These are phyloP conservation scores for Hippocampus zosterae DNA, from an alignment of 2,113 vertebrate species.

Conservation along the genomic window DNA sequence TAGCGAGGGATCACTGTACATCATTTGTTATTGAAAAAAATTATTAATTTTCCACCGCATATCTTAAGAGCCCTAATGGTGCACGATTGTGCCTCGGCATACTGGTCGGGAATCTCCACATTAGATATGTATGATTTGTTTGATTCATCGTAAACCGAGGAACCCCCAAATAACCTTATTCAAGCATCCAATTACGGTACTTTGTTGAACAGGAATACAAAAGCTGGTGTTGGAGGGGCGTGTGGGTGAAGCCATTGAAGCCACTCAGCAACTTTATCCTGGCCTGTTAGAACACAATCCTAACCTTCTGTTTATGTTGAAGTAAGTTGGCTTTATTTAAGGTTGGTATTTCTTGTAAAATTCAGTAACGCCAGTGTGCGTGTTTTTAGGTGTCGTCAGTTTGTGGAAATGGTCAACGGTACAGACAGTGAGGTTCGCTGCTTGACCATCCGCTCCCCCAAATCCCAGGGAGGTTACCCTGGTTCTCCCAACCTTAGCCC, in stretches of 20 bases:
- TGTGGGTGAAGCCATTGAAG: slow-evolving; percentile 94
- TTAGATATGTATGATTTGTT: no score
- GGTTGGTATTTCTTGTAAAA: not conserved
- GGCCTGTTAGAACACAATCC: slow-evolving; percentile 94
- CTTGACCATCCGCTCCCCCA: slow-evolving; percentile 86
- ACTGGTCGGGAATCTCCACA: no score
- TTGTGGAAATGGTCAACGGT: slow-evolving; percentile 99
- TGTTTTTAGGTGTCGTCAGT: slow-evolving; percentile 87
- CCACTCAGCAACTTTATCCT: slow-evolving; percentile 92
- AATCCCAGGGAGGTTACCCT: slow-evolving; percentile 94
- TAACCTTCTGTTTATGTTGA: slow-evolving; percentile 98
- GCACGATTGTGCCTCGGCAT: no score
- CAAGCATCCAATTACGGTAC: not conserved
- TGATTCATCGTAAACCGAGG: no score
- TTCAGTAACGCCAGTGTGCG: not conserved
- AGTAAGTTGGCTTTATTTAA: slow-evolving; percentile 74
- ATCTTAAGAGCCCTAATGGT: no score
- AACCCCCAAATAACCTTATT: not conserved
- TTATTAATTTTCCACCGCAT: no score
- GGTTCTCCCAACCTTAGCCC: slow-evolving; percentile 89
- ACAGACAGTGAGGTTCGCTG: slow-evolving; percentile 96
- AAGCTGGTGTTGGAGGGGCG: slow-evolving; percentile 95
- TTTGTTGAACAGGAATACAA: slow-evolving; percentile 85
- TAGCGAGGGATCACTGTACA: no score
- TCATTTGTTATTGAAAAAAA: no score